A percentile compares a stretch with the other conserved stretches of the same genome.
phyloP scores from a whole-genome alignment of 2,888 invertebrate species.

The Branchipolynoe longqiensis region DNA sequence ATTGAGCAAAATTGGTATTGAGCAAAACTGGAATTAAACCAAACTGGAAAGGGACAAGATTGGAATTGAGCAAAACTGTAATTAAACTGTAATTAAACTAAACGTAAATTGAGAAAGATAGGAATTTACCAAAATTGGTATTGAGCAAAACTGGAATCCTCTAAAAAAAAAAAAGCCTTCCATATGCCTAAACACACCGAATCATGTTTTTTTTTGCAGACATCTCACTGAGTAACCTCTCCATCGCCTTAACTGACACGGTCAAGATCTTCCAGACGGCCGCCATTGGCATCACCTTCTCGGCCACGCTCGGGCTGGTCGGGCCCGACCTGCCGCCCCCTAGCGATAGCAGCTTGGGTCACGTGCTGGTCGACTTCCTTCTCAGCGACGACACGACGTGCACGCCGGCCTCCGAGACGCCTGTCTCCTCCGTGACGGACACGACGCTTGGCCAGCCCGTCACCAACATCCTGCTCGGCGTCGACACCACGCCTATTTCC shows the following conservation, averaged over 20 bases:
- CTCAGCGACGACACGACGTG: background rate
- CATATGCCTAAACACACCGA: too few species aligned
- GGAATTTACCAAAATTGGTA: too few species aligned
- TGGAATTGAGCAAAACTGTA: too few species aligned
- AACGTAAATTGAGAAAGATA: too few species aligned
- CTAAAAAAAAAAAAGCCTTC: too few species aligned
- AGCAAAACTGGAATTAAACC: too few species aligned
- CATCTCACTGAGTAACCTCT: background rate
- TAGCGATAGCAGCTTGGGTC: background rate
- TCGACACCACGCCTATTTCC: background rate
- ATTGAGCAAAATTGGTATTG: too few species aligned
- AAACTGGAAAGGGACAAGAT: too few species aligned
- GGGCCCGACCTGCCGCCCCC: background rate
- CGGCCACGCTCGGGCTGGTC: background rate
- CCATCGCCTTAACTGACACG: background rate
- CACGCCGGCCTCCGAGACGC: background rate
- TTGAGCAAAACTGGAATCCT: too few species aligned
- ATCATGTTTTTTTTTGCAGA: constrained; percentile 2
- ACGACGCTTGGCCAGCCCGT: background rate
- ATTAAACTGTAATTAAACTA: too few species aligned
- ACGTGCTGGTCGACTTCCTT: background rate
- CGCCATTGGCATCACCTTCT: background rate
- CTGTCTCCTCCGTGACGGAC: background rate
- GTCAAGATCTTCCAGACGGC: background rate
- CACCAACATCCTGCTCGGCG: background rate